These are phyloP conservation scores for Drosophila lacertosa DNA, from an alignment of 1,140 invertebrate species.

Conservation along the genomic window DNA sequence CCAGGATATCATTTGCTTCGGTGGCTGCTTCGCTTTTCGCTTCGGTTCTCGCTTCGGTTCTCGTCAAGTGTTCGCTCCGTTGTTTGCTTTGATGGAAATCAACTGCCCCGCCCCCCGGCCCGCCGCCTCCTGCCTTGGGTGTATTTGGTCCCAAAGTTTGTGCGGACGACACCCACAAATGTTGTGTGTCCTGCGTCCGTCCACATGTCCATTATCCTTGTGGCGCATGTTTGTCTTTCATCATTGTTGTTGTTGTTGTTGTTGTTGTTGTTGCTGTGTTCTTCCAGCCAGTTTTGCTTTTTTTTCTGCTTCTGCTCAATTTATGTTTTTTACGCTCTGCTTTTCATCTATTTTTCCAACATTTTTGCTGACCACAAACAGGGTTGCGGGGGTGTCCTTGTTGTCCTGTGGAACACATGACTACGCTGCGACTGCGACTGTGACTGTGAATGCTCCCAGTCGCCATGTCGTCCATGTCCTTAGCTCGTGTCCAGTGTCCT, in stretches of 20 bases:
- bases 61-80: slow-evolving; percentile 59
- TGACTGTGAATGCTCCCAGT: slow-evolving; percentile 48
- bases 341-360: slow-evolving; percentile 70
- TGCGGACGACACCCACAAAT: slow-evolving; percentile 54
- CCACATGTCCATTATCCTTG: slow-evolving; percentile 68
- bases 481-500: slow-evolving; percentile 42
- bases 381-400: slow-evolving; percentile 33
- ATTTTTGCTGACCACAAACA: slow-evolving; percentile 77
- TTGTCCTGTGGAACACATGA: slow-evolving; percentile 49
- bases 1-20: slow-evolving; percentile 30
- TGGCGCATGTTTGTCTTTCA: slow-evolving; percentile 83
- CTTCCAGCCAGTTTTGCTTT: too few relatives aligned
- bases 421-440: slow-evolving; percentile 47
- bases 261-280: slow-evolving; percentile 28
- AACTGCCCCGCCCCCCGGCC: neutral
- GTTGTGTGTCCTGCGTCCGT: slow-evolving; percentile 23
- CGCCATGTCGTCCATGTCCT: slow-evolving; percentile 54
- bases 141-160: slow-evolving; percentile 53
- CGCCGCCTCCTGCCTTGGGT: neutral
- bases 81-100: slow-evolving; percentile 69
- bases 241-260: slow-evolving; percentile 62
- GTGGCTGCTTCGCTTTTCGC: neutral
- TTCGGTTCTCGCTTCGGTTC: neutral
- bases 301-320: slow-evolving; percentile 52
- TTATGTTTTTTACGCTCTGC: slow-evolving; percentile 79